Conservation (phyloP, 1,140 invertebrate genomes). For the Aleiodes sp. region DNA sequence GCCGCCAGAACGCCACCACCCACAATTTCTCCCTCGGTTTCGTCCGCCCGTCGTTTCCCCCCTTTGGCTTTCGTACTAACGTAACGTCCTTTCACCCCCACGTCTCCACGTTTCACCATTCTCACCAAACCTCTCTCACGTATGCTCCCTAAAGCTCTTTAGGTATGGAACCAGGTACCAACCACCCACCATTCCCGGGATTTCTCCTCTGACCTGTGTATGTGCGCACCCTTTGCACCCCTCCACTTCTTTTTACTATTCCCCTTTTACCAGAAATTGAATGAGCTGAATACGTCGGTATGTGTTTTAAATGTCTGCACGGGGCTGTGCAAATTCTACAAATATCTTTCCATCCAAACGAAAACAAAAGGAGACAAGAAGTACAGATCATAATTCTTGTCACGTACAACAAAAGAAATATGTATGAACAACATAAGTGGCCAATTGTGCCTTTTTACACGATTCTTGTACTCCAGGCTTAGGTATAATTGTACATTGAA, state of each 20-base stretch:
- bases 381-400: too few species aligned
- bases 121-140: conserved; percentile 59
- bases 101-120: conserved; percentile 29
- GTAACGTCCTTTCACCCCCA: conserved; percentile 32
- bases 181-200: conserved; percentile 16
- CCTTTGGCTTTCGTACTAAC: conserved; percentile 26
- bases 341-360: too few species aligned
- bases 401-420: too few species aligned
- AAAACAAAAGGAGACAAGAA: too few species aligned
- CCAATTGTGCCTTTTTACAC: too few species aligned
- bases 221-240: neutral
- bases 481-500: too few species aligned
- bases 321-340: too few species aligned
- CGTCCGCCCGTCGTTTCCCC: conserved; percentile 25
- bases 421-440: too few species aligned
- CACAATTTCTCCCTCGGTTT: conserved; percentile 43
- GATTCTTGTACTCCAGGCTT: too few species aligned
- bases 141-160: conserved; percentile 65
- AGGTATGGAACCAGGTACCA: conserved; percentile 44
- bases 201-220: neutral
- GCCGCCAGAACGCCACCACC: conserved; percentile 65
- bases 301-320: too few species aligned
- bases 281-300: neutral
- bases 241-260: neutral
- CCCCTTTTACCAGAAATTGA: neutral